Evolutionary conservation across 2,797 vertebrate species (phyloP), one percentile per base, ranked within the genome.

Genomic region (Enteromius treurensis): DNA sequence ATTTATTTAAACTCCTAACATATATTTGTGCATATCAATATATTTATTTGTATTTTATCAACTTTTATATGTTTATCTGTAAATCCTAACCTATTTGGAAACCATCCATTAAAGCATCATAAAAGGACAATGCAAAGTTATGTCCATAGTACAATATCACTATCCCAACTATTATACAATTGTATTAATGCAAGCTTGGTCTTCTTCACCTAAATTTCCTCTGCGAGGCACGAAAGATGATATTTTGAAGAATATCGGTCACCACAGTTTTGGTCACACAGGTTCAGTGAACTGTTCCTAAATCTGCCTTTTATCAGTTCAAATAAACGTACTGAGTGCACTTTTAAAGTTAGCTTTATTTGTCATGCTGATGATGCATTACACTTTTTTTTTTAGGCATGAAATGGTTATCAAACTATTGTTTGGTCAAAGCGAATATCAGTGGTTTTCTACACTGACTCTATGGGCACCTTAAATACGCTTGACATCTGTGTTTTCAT

Each of bases 341-440:
- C 71, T 77, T 80, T 81, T 82, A 79, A 69, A 49, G 40, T 7
- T 62, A 55, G 64, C 64, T 79, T 79, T 47, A 42, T 60, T 77
- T 42, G n/a, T 77, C 40, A 49, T 73, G 77, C 77, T 82, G 69
- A 62, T 79, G 73, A 80, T 51, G 34, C 58, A 58, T 73, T 65
- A 81, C 64, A 73, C 62, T 26, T 26, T 26, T 26, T 26, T 26
- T 84, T 83, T 47, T 29, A 86, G 58, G 65, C 80, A 83, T 87
- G 64, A 45, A 86, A 64, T 79, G 84, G 71, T 86, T 79, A 85
- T 79, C 77, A 83, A 84, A 88, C 74, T 82, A 49, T 58, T 69
- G 85, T 88, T 87, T 85, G 84, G 85, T 62, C n/a, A 40, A 83
- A 68, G 47, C 37, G 70, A 53, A 81, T 65, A 42, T 64, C 58